Evolutionary conservation across 2,888 invertebrate species (phyloP), one percentile per base, ranked within the genome.

Genomic region (Mesorhabditis belari): DNA sequence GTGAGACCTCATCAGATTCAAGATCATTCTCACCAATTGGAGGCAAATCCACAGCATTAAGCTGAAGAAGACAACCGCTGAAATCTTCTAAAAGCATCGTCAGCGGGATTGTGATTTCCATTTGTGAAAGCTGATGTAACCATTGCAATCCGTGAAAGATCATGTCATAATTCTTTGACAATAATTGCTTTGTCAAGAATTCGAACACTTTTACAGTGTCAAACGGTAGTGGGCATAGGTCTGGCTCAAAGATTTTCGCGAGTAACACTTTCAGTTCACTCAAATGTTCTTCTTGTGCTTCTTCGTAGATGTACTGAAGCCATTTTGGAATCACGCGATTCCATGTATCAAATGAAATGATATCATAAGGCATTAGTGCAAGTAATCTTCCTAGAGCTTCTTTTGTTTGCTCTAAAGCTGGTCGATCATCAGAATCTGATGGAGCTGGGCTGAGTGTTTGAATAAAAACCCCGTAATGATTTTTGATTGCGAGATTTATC

Each of bases 241-340:
- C 94, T 0, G 92, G 90, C 85, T 98, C 98, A 78, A 98, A 86
- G 64, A 96, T 91, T 87, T 96, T 96, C 80, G 91, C 87, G 49
- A 89, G 84, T 29, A 91, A 87, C 66, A 90, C 88, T 82, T 91
- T 89, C 19, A 93, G 83, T 80, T 92, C 91, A 55, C 86, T 84
- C 51, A 91, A 84, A 79, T 92, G 71, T 51, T 74, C 71, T 52
- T 79, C 79, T 19, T 67, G 68, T 29, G 68, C 69, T 53, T 69
- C 64, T 29, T 66, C 63, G 17, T 65, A 64, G 51, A 71, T 69
- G 3, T 62, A 54, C 28, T 68, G 68, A 89, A 98, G 89, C 98
- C 98, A 98, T 76, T 91, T 90, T 0, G 98, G 96, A 92, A 98
- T 98, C 24, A 98, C 92, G 81, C 89, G 89, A 81, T 94, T 91